Conservation (phyloP, 2,797 vertebrate species). For the Spinus olivaceus region DNA sequence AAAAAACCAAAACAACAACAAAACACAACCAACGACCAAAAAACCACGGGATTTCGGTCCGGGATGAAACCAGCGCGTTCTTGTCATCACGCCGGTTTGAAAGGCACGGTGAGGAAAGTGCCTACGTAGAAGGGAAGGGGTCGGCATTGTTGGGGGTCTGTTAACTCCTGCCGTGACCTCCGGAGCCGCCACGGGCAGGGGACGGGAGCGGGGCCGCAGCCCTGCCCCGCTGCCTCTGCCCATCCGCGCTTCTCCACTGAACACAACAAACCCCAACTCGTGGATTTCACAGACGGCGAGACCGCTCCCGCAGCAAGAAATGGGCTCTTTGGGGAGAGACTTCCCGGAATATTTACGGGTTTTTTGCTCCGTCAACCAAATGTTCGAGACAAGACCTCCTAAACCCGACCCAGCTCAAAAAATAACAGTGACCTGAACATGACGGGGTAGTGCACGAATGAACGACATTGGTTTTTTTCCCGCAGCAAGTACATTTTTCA, state of each 20-base stretch:
- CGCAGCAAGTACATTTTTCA: slow-evolving; percentile 33
- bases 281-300: background rate
- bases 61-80: background rate
- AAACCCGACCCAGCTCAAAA: background rate
- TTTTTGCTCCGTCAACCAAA: background rate
- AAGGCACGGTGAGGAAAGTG: background rate
- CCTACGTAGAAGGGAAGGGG: background rate
- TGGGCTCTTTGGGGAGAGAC: background rate
- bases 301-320: background rate
- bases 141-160: background rate
- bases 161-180: background rate
- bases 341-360: background rate
- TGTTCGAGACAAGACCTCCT: background rate
- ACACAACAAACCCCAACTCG: background rate
- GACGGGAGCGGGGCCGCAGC: background rate
- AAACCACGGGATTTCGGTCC: background rate
- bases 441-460: background rate
- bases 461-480: background rate
- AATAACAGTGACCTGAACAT: background rate
- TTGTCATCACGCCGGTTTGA: background rate
- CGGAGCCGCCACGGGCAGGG: background rate
- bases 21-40: background rate
- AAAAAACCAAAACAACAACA: background rate
- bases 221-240: background rate
- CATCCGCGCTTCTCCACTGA: fast-evolving